Percentiles rank a stretch among this genome's conserved stretches.
These are phyloP conservation scores for Atherinomorus stipes DNA, from an alignment of 2,113 vertebrate genomes.

Conservation along the genomic window DNA sequence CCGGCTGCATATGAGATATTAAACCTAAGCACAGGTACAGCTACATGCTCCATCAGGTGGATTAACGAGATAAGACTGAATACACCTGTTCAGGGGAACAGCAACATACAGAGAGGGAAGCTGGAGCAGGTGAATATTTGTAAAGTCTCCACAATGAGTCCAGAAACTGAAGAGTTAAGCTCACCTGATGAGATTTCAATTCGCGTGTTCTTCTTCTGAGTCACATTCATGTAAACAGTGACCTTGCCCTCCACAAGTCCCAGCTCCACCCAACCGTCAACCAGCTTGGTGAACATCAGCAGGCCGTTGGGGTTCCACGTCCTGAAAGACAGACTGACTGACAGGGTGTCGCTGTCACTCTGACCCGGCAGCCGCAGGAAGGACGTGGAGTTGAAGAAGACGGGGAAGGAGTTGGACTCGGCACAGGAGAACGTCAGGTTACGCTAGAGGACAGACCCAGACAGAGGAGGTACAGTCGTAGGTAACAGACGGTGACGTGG, in stretches of 20 bases:
- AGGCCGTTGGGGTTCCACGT: slow-evolving; percentile 95
- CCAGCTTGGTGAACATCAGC: slow-evolving; percentile 89
- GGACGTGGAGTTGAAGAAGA: slow-evolving; percentile 96
- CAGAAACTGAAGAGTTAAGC: not conserved
- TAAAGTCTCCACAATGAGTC: not conserved
- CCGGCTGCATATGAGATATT: too few species aligned
- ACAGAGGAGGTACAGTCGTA: not conserved
- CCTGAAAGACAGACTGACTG: slow-evolving; percentile 92
- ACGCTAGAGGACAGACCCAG: slow-evolving; percentile 76
- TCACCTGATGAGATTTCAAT: slow-evolving; percentile 95
- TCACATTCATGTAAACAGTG: slow-evolving; percentile 88
- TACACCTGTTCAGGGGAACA: too few species aligned
- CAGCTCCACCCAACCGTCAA: slow-evolving; percentile 91
- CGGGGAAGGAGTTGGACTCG: slow-evolving; percentile 89
- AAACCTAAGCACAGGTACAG: too few species aligned
- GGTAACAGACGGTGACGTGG: too few species aligned
- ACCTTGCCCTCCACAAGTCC: slow-evolving; percentile 91
- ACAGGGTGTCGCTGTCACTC: slow-evolving; percentile 87
- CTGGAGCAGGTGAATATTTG: not conserved
- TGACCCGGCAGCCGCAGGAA: slow-evolving; percentile 91
- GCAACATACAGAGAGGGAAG: not conserved
- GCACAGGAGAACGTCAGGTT: slow-evolving; percentile 95
- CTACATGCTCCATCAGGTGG: not conserved
- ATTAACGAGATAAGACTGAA: not conserved
- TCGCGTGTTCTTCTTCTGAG: slow-evolving; percentile 88